Conservation (phyloP, 2,113 vertebrate genomes). For the Pollachius pollachius region DNA sequence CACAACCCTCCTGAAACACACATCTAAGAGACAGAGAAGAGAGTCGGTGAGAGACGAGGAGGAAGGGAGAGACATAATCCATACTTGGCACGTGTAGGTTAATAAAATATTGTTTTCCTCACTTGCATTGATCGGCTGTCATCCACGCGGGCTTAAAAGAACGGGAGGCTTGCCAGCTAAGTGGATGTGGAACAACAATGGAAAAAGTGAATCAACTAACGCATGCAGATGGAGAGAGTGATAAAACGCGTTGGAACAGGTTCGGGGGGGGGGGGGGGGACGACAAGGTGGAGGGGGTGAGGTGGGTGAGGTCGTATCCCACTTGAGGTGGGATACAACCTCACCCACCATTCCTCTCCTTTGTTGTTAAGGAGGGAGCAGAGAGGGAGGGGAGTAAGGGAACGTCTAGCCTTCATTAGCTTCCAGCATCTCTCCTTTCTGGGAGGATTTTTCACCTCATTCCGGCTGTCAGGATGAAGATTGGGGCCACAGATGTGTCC, state of each 20-base stretch:
- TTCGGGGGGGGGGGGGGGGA: background rate
- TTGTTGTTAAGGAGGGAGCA: background rate
- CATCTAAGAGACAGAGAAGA: conserved; percentile 1
- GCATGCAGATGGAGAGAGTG: background rate
- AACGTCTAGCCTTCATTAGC: conserved; percentile 54
- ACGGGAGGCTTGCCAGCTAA: too few relatives aligned
- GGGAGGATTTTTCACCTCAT: conserved; percentile 53
- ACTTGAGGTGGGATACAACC: background rate
- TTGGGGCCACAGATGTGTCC: conserved; percentile 52
- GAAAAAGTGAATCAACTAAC: too few relatives aligned
- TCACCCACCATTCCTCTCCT: background rate
- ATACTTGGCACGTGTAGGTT: conserved; percentile 25
- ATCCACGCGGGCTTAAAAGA: conserved; percentile 8
- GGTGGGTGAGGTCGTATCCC: background rate
- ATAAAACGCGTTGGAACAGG: background rate
- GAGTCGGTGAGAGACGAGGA: background rate
- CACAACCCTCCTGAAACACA: conserved; percentile 24
- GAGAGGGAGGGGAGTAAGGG: conserved; percentile 43
- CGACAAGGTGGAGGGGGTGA: background rate
- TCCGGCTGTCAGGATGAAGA: conserved; percentile 55
- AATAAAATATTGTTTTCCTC: conserved; percentile 35
- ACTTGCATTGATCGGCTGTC: conserved; percentile 37
- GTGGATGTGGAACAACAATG: too few relatives aligned
- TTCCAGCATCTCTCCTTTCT: conserved; percentile 39
- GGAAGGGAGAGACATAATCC: conserved; percentile 35